Base-by-base conservation (phyloP, 2,888 invertebrate genomes). In the Sminthurinus aureus region DNA sequence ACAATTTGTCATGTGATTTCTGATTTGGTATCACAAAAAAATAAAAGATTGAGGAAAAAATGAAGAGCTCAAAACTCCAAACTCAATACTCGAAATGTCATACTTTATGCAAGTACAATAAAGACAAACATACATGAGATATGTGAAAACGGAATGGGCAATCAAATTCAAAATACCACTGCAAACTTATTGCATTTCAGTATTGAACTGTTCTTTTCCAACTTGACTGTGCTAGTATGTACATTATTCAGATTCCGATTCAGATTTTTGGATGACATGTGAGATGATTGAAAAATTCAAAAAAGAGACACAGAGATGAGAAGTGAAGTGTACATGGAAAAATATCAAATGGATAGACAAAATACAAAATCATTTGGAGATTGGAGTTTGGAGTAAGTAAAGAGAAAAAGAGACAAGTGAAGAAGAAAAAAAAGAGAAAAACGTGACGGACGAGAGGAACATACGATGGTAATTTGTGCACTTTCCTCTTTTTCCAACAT, bases 401-500 rank as follows among this genome's bases (percentile, higher is more conserved):
- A 38, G 38, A 38, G 38, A 38, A 38, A 38, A 38, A 38, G 38
- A 38, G 38, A 38, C 3, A 38, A 4, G 38, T 38, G 38, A 26
- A 24, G 24, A 71, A 71, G 71, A 24, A 71, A 71, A 71, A 71
- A 71, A 71, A 71, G 2, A 15, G 24, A 24, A 71, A 71, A 71
- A 76, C 76, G 76, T 76, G 76, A 76, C 76, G 20, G 76, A 58
- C 12, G 58, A 58, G 58, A 58, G 13, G 58, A 52, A n/a, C n/a
- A n/a, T n/a, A 76, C 58, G 76, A 76, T 50, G 20, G 22, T 76
- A 52, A 58, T 76, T 76, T 76, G 50, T 76, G 71, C 71, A 76
- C 76, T 76, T 76, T 76, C 75, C 50, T 75, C 76, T 76, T 76
- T 76, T 75, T 58, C 58, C 11, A 58, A 58, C 58, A 15, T 58